A percentile compares a stretch with the other conserved stretches of the same genome.
These are phyloP conservation scores for Eurypyga helias DNA, from an alignment of 2,113 vertebrate genomes.

Conservation along the genomic window DNA sequence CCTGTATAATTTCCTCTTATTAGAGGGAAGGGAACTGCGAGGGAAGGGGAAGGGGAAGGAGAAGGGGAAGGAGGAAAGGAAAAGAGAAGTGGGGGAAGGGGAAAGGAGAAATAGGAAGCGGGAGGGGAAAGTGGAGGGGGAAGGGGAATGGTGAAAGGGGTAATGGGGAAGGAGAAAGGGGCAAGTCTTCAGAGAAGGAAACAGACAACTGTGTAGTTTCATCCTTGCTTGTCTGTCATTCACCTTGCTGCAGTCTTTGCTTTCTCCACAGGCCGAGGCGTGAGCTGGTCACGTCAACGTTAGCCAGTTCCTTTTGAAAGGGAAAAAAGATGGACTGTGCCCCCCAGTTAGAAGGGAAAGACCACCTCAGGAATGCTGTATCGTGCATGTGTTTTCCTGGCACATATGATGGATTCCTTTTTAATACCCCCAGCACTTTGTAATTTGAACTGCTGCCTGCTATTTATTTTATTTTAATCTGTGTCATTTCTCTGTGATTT, in stretches of 20 bases:
- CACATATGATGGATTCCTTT: neutral
- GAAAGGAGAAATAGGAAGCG: neutral
- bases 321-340: neutral
- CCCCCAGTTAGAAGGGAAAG: neutral
- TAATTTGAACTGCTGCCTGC: neutral
- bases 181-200: neutral
- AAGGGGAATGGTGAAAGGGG: neutral
- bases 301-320: neutral
- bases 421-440: neutral
- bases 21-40: neutral
- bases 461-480: constrained; percentile 49
- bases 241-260: neutral
- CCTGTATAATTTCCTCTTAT: neutral
- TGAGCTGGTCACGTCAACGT: neutral
- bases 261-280: neutral
- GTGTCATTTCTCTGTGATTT: neutral
- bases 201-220: neutral
- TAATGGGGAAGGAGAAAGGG: no score
- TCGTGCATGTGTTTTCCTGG: neutral
- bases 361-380: neutral
- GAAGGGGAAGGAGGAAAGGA: neutral
- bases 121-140: neutral
- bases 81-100: neutral
- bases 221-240: neutral
- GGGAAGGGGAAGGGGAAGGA: neutral